phyloP scores from a whole-genome alignment of 2,888 invertebrate species.

The Phalangium opilio region DNA sequence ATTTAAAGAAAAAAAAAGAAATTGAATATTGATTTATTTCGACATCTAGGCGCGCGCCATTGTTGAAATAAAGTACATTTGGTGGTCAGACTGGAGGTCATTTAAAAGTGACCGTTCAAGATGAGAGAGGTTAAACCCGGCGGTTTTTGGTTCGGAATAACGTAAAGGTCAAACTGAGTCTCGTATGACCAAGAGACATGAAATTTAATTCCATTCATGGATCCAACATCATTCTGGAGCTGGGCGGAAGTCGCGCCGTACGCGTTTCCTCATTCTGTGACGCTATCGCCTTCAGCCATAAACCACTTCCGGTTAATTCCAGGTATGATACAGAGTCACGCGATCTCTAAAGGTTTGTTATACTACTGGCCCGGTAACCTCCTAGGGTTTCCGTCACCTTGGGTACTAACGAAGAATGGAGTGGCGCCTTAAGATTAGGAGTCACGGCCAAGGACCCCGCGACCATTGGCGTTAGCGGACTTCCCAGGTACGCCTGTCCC shows the following conservation, averaged over 20 bases:
- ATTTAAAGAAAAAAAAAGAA: no score
- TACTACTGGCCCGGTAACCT: no score
- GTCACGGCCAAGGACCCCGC: conserved; percentile 28
- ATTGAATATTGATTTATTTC: no score
- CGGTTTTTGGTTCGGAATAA: no score
- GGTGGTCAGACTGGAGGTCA: no score
- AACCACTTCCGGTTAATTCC: conserved; percentile 16
- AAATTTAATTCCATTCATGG: conserved; percentile 21
- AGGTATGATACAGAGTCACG: neutral
- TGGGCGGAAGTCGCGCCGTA: conserved; percentile 15
- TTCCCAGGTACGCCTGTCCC: conserved; percentile 29
- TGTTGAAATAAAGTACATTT: no score
- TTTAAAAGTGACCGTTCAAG: no score
- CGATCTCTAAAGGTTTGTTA: no score
- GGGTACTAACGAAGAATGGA: conserved; percentile 28
- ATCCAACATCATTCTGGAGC: conserved; percentile 17
- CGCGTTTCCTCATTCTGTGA: conserved; percentile 19
- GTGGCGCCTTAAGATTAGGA: conserved; percentile 30
- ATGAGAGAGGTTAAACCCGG: no score
- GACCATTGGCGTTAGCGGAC: conserved; percentile 17
- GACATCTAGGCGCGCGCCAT: no score
- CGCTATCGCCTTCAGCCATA: conserved; percentile 19
- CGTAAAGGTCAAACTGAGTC: no score
- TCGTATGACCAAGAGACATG: conserved; percentile 8
- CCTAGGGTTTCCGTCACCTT: conserved; percentile 16